These are phyloP conservation scores for Pocillopora damicornis DNA, from an alignment of 64 coral and sea anemone species.

Conservation along the genomic window DNA sequence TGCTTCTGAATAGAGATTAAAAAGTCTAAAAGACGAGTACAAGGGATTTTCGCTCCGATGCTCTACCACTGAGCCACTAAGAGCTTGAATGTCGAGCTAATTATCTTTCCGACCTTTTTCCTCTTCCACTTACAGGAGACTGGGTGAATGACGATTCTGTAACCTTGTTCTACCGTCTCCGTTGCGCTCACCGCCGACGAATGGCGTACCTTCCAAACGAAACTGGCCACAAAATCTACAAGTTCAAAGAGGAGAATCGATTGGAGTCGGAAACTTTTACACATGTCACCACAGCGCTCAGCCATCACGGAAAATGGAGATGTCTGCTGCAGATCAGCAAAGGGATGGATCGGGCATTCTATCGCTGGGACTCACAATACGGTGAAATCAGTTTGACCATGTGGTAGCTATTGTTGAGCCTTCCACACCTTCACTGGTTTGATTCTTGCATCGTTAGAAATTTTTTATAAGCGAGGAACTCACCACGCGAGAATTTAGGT, in stretches of 20 bases:
- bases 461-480: background rate
- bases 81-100: no score
- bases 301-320: slow-evolving; percentile 67
- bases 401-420: slow-evolving; percentile 47
- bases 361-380: slow-evolving; percentile 88
- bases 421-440: slow-evolving; percentile 6
- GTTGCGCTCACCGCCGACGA: slow-evolving; percentile 58
- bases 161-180: slow-evolving; percentile 64
- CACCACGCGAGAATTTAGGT: background rate
- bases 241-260: slow-evolving; percentile 70
- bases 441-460: background rate
- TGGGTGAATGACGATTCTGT: slow-evolving; percentile 91
- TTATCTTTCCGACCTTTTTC: background rate
- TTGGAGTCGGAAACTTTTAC: slow-evolving; percentile 87
- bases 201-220: slow-evolving; percentile 72
- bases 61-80: no score
- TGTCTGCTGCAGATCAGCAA: slow-evolving; percentile 85
- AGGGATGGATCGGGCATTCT: slow-evolving; percentile 63
- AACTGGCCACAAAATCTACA: slow-evolving; percentile 76
- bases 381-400: slow-evolving; percentile 84
- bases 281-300: slow-evolving; percentile 57
- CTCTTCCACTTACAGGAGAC: slow-evolving; percentile 54
- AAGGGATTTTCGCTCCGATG: no score
- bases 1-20: no score
- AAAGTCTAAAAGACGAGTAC: no score